Evolutionary conservation across 2,113 vertebrate genomes (phyloP).

Genomic region (Nestor notabilis): DNA sequence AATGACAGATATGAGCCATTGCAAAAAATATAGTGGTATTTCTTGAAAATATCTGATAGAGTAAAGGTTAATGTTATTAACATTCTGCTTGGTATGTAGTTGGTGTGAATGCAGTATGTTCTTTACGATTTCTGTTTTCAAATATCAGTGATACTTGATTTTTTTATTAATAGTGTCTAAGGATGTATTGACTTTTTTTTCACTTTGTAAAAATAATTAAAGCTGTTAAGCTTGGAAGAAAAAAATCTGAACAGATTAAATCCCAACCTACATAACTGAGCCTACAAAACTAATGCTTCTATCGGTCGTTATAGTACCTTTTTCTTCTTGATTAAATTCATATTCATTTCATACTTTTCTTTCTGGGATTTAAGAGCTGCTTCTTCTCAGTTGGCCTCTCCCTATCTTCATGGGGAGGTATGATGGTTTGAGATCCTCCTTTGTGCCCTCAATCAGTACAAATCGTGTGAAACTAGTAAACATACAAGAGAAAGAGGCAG

Average conservation of each 20-base stretch:
- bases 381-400: not conserved
- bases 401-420: not conserved
- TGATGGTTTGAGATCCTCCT: not conserved
- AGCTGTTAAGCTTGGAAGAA: not conserved
- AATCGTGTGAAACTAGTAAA: not conserved
- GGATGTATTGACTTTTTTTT: not conserved
- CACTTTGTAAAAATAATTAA: constrained; percentile 35
- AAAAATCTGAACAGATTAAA: constrained; percentile 7
- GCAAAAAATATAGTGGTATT: constrained; percentile 54
- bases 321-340: not conserved
- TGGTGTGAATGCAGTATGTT: constrained; percentile 59
- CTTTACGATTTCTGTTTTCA: constrained; percentile 57
- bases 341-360: not conserved
- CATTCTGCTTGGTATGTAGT: constrained; percentile 54
- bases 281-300: not conserved
- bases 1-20: constrained; percentile 49
- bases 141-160: constrained; percentile 8
- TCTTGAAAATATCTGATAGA: constrained; percentile 63
- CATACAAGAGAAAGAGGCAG: not conserved
- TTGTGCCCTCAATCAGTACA: not conserved
- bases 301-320: not conserved
- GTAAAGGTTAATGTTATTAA: constrained; percentile 66
- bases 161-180: constrained; percentile 22
- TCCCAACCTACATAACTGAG: not conserved
- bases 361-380: not conserved